Base-by-base conservation (phyloP, 37 sponge, comb jelly and placozoan genomes). In the Axinella damicornis region DNA sequence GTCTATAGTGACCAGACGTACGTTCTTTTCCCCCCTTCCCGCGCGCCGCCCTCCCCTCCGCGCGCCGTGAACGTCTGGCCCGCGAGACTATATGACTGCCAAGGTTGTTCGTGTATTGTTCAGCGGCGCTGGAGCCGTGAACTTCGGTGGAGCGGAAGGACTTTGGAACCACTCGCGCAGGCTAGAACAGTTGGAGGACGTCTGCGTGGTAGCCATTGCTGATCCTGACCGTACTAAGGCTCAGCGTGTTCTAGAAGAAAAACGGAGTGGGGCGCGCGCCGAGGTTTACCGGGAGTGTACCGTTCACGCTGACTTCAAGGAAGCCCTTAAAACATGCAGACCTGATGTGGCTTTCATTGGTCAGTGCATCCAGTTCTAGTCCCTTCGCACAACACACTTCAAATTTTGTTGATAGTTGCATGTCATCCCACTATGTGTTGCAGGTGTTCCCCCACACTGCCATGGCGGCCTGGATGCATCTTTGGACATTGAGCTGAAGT, bases 141-240 rank as follows among this genome's bases (percentile, higher is more conserved):
- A 95, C 72, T 95, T 95, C 81, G 96, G 96, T 22, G 93, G 96
- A 9, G 89, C 88, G 28, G 88, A 82, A 61, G 93, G 92, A 35
- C 93, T 93, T 15, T 95, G 96, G 96, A 74, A 95, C 52, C 96
- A 95, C 73, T 91, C 93, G 22, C 74, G 11, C 25, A 67, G 96
- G 21, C 46, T 95, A 57, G 96, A 95, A 61, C 36, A 79, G 59
- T 30, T 92, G 28, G 93, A 80, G 1, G 87, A 84, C 1, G 90
- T 95, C 22, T 14, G 78, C 16, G 60, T 95, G 0, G 96, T 95
- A 53, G 96, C 85, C 53, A 95, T 95, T 41, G 87, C 81, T 13
- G 96, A 95, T 59, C 89, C 88, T 2, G 52, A 71, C 34, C 38
- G 73, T 11, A 38, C 46, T 1, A 89, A 84, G 54, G 96, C 96